Evolutionary conservation across 2,797 vertebrate species (phyloP), one percentile per base, ranked within the genome.

Genomic region (Lutjanus argentimaculatus): DNA sequence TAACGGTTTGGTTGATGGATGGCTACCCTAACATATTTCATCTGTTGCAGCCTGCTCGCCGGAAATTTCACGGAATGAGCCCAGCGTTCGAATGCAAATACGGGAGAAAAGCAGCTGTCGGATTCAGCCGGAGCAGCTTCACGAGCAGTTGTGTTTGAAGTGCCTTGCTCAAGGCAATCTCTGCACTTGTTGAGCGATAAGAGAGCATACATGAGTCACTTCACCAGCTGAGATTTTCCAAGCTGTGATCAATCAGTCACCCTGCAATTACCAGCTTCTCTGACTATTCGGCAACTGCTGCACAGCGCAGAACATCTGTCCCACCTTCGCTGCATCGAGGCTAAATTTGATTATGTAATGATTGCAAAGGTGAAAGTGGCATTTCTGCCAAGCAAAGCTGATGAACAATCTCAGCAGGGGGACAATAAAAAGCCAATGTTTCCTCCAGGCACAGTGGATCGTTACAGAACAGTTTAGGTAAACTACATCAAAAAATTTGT

Each of bases 251-350:
- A 59, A 68, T 70, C 79, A 45, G n/a, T 67, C 62, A 21, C 11
- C 56, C 42, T 56, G 49, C 30, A 83, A 72, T 72, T 72, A 79
- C 58, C 72, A 67, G 74, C 70, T 25, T 77, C 19, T 68, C 53
- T 55, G 52, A 22, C 65, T 64, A 22, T 40, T 21, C 3, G 6
- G 9, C 62, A 45, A 11, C 59, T 36, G 64, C 49, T 59, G 61
- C 56, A 13, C 14, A 67, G 55, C 58, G 59, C 57, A 25, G 11
- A 69, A 66, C 77, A 79, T 69, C 75, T 80, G 59, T 77, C 43
- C 57, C 40, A 22, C 49, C 30, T 66, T 75, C 0, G 3, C 43
- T 53, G 72, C 55, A 42, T 19, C 2, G 4, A n/a, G 46, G n/a
- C 74, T 46, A 25, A n/a, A 77, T 76, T 56, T 58, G 30, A 81